A percentile compares a stretch with the other conserved stretches of the same genome.
These are phyloP conservation scores for Neolamprologus devosi DNA, from an alignment of 2,113 vertebrate genomes.

Conservation along the genomic window DNA sequence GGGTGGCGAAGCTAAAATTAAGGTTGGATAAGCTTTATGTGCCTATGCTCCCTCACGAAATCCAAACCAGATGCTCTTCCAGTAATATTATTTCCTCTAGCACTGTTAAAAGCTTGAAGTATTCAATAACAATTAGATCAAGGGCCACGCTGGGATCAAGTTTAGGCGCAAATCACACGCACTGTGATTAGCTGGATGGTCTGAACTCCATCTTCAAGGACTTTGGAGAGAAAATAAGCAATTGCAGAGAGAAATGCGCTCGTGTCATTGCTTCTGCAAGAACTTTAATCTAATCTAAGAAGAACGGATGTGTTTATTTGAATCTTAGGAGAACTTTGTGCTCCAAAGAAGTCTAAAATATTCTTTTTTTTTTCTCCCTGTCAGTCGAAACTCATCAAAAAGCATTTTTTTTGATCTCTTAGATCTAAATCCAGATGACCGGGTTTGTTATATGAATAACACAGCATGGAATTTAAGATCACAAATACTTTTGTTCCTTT, in stretches of 20 bases:
- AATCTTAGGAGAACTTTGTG: background rate
- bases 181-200: background rate
- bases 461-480: background rate
- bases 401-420: conserved; percentile 10
- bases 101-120: conserved; percentile 12
- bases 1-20: background rate
- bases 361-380: background rate
- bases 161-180: background rate
- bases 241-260: background rate
- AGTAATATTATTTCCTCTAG: background rate
- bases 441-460: background rate
- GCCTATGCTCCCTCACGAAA: background rate
- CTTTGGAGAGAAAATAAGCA: background rate
- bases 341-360: background rate
- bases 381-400: background rate
- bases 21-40: conserved; percentile 9
- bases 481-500: conserved; percentile 14
- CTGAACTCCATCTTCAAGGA: background rate
- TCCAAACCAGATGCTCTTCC: background rate
- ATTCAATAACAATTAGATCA: conserved; percentile 17
- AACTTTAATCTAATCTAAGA: background rate
- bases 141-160: conserved; percentile 5
- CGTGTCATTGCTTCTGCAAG: background rate
- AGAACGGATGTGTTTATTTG: background rate
- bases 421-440: background rate